Evolutionary conservation across 2,113 vertebrate genomes (phyloP).

Genomic region (Myrmecophaga tridactyla): DNA sequence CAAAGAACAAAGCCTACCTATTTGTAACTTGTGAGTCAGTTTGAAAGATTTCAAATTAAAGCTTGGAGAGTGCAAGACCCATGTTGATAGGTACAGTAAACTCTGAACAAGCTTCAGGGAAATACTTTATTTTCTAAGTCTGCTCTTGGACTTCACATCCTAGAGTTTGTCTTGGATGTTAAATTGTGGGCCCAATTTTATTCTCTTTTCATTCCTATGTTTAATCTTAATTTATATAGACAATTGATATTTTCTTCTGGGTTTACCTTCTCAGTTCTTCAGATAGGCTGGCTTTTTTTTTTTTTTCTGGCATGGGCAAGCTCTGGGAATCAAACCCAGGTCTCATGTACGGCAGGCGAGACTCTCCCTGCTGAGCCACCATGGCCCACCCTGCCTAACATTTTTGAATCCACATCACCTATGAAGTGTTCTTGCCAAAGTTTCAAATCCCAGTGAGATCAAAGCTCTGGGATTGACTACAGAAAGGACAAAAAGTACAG

Average conservation of each 20-base stretch:
- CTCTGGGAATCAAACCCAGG: too few relatives aligned
- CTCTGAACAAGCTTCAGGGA: neutral
- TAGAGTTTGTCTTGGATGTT: neutral
- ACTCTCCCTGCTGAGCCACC: too few relatives aligned
- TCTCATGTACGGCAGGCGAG: too few relatives aligned
- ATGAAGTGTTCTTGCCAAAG: neutral
- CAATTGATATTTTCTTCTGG: neutral
- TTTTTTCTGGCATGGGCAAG: too few relatives aligned
- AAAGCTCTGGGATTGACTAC: neutral
- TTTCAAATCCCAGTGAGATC: neutral
- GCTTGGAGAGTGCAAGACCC: neutral
- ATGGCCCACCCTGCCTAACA: too few relatives aligned
- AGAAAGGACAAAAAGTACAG: neutral
- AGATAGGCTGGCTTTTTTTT: neutral
- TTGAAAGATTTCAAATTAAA: conserved; percentile 19
- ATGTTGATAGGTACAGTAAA: neutral
- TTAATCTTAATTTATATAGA: conserved; percentile 10
- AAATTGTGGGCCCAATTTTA: neutral
- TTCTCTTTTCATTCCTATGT: neutral
- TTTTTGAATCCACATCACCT: neutral
- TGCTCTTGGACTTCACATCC: neutral
- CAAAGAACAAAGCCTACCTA: neutral
- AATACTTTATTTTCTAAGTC: neutral
- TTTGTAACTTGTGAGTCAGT: conserved; percentile 32
- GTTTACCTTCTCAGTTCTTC: neutral